Evolutionary conservation across 92 coral and sea anemone species (phyloP), one percentile per base, ranked within the genome.

Genomic region (Parazoanthus swiftii): DNA sequence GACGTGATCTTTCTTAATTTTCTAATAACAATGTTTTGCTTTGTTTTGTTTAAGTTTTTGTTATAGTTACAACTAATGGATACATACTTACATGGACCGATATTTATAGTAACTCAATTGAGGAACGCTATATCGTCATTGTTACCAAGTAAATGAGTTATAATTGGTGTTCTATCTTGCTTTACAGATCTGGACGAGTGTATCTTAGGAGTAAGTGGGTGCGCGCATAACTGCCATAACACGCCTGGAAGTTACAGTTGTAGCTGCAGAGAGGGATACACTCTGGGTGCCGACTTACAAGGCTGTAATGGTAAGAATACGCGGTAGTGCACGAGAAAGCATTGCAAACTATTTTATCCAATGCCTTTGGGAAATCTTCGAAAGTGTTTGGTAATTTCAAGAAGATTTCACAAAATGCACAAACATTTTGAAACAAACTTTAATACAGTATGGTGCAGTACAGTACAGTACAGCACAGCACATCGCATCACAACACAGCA

Each of bases 111-210:
- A n/a, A n/a, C n/a, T n/a, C n/a, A n/a, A n/a, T n/a, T n/a, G n/a
- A n/a, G n/a, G n/a, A n/a, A n/a, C n/a, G n/a, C n/a, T n/a, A n/a
- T n/a, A n/a, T n/a, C n/a, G n/a, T n/a, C n/a, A n/a, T n/a, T n/a
- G n/a, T n/a, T n/a, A n/a, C n/a, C 81, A 43, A n/a, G 48, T 15
- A 70, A 26, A 18, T n/a, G 54, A 44, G 16, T 43, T 7, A 73
- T 21, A n/a, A 85, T 46, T 76, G 35, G 5, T 15, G 5, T 26
- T 15, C 21, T 51, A 76, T 25, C 23, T 88, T 73, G 20, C 15
- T 65, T 59, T 67, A 3, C 76, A 97, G 99, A 97, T 66, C 91
- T 97, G 11, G 94, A 97, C 85, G 99, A 95, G 88, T 95, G 99
- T 56, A 72, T 83, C 38, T 81, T 97, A 81, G 98, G 92, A 25